Evolutionary conservation across 2,888 invertebrate genomes (phyloP).

Genomic region (Steinernema carpocapsae): DNA sequence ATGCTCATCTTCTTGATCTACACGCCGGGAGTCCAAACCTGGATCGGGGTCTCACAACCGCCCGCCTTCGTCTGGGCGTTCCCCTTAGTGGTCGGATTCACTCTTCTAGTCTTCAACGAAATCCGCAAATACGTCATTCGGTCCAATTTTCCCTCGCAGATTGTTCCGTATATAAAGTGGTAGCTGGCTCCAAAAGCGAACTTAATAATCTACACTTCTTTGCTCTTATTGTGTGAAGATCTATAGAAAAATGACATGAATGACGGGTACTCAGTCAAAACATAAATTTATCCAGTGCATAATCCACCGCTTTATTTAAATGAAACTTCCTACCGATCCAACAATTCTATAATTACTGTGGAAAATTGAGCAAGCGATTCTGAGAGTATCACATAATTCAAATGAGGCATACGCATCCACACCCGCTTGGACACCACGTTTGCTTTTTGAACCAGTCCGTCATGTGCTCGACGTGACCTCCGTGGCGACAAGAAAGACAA

Average conservation of each 20-base stretch:
- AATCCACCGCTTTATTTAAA: neutral
- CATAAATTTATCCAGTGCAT: neutral
- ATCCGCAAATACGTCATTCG: conserved; percentile 47
- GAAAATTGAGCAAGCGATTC: neutral
- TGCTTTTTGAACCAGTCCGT: conserved; percentile 16
- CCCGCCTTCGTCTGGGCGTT: conserved; percentile 53
- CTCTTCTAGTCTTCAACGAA: conserved; percentile 57
- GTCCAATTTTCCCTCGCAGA: conserved; percentile 44
- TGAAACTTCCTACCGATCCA: neutral
- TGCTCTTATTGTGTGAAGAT: no score
- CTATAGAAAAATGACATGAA: no score
- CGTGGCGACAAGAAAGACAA: conserved; percentile 12
- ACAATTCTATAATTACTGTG: no score
- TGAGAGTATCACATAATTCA: neutral
- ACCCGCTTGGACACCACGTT: conserved; percentile 28
- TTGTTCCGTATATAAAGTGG: conserved; percentile 55
- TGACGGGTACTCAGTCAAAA: neutral
- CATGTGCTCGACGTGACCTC: conserved; percentile 29
- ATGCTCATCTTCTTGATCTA: conserved; percentile 54
- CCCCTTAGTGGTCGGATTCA: conserved; percentile 52
- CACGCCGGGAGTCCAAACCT: conserved; percentile 52
- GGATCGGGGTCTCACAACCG: conserved; percentile 55
- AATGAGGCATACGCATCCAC: conserved; percentile 20
- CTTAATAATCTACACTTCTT: no score
- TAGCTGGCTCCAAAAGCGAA: conserved; percentile 30